Percentiles rank a stretch among this genome's conserved stretches.
These are phyloP conservation scores for Nomada fabriciana DNA, from an alignment of 2,888 invertebrate species.

Conservation along the genomic window DNA sequence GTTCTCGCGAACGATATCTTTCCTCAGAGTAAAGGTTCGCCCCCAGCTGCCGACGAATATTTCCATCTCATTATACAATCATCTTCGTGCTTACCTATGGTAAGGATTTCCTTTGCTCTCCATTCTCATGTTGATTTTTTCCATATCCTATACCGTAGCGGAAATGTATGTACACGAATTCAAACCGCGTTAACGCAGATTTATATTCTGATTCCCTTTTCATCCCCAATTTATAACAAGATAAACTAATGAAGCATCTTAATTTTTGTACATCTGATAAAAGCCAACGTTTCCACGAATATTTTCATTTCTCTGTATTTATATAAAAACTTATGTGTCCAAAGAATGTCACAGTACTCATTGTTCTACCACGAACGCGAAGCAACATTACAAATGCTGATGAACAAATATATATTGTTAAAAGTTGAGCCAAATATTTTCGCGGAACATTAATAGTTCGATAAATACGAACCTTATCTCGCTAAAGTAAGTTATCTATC, in stretches of 20 bases:
- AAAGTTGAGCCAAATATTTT: background rate
- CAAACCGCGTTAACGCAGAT: background rate
- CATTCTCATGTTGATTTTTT: slow-evolving; percentile 18
- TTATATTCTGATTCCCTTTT: background rate
- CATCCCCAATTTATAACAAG: background rate
- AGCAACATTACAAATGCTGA: background rate
- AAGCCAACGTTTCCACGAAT: too few species aligned
- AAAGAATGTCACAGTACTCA: background rate
- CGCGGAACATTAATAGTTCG: background rate
- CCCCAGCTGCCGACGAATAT: background rate
- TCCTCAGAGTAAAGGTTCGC: background rate
- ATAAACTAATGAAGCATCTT: too few species aligned
- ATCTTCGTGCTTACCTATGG: slow-evolving; percentile 16
- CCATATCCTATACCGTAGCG: background rate
- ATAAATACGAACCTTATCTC: background rate
- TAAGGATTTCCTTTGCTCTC: slow-evolving; percentile 2
- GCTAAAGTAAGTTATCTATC: background rate
- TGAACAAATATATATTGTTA: background rate
- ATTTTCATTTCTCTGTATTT: background rate
- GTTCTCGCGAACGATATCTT: background rate
- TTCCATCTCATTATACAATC: slow-evolving; percentile 22
- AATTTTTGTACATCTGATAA: too few species aligned
- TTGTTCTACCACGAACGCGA: background rate
- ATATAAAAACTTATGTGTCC: background rate
- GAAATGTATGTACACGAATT: background rate